Conservation (phyloP, 1,140 invertebrate species). For the Aradophagus sp. region DNA sequence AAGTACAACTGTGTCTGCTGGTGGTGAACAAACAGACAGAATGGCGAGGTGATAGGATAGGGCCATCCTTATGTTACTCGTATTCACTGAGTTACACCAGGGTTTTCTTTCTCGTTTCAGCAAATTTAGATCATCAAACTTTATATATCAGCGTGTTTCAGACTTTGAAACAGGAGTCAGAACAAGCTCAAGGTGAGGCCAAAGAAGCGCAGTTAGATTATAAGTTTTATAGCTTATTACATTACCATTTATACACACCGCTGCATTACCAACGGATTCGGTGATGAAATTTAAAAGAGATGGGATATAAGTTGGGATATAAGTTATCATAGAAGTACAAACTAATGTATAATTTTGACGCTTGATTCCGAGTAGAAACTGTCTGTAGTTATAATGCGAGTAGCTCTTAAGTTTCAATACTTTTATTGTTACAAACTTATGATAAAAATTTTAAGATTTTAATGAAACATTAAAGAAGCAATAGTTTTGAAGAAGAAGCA, state of each 20-base stretch:
- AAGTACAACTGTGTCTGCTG: slow-evolving; percentile 48
- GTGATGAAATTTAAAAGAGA: slow-evolving; percentile 46
- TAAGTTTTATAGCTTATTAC: slow-evolving; percentile 72
- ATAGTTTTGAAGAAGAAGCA: no score
- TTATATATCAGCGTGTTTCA: slow-evolving; percentile 78
- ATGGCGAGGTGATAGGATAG: slow-evolving; percentile 72
- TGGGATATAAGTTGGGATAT: slow-evolving; percentile 19
- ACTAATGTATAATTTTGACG: no score
- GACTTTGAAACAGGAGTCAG: slow-evolving; percentile 78
- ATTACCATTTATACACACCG: slow-evolving; percentile 64
- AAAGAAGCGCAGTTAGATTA: slow-evolving; percentile 71
- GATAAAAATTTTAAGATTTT: no score
- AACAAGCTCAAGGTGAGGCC: slow-evolving; percentile 77
- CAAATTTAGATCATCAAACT: slow-evolving; percentile 78
- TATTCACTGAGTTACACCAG: slow-evolving; percentile 69
- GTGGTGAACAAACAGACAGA: slow-evolving; percentile 69
- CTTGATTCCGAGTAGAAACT: no score
- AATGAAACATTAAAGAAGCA: no score
- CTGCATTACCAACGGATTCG: slow-evolving; percentile 56
- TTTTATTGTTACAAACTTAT: no score
- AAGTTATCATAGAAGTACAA: no score
- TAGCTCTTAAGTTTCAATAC: no score
- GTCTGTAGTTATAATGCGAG: no score
- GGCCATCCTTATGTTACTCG: slow-evolving; percentile 67
- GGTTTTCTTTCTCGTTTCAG: slow-evolving; percentile 77